A percentile compares a stretch with the other conserved stretches of the same genome.
Conservation (phyloP, 2,113 vertebrate species). For the Azemiops feae region DNA sequence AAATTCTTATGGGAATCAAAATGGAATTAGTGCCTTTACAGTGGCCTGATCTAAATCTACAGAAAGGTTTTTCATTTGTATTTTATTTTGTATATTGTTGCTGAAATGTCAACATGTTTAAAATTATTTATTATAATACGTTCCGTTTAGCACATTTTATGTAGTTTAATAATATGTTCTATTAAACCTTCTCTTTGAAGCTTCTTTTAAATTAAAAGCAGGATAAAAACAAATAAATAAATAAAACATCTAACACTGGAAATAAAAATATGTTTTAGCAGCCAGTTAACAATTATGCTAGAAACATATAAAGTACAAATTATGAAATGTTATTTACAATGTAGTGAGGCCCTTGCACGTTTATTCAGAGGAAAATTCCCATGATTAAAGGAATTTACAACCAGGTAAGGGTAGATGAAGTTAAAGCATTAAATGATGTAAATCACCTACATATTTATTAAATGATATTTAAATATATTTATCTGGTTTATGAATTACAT, state of each 20-base stretch:
- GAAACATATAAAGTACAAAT: background rate
- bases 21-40: background rate
- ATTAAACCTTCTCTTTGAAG: background rate
- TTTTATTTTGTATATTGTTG: background rate
- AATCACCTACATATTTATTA: background rate
- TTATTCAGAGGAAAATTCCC: background rate
- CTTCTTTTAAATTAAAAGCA: background rate
- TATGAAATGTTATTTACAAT: background rate
- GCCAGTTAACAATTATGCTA: background rate
- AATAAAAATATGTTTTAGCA: background rate
- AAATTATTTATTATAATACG: background rate
- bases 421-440: background rate
- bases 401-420: background rate
- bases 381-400: background rate
- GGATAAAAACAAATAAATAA: background rate
- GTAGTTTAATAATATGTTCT: background rate
- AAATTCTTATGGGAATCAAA: background rate
- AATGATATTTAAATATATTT: background rate
- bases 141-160: background rate
- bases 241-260: background rate
- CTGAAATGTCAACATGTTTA: background rate
- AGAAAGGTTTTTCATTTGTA: background rate
- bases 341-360: background rate
- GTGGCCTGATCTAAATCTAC: background rate
- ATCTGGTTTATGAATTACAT: background rate